Percentiles rank a stretch among this genome's conserved stretches.
Conservation (phyloP, 1,140 invertebrate genomes). For the Trissolcus basalis region DNA sequence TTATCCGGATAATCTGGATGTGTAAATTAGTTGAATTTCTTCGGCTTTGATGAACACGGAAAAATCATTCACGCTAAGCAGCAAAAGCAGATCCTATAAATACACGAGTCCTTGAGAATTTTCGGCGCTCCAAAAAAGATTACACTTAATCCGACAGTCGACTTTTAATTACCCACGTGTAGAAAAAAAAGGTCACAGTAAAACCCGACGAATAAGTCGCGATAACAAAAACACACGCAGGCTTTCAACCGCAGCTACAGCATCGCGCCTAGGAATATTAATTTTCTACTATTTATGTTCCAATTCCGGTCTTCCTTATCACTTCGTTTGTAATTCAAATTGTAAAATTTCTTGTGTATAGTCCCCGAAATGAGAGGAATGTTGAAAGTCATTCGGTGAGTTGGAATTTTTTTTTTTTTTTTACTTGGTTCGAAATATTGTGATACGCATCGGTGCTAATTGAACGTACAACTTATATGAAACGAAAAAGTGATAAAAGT, state of each 20-base stretch:
- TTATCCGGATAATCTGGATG: constrained; percentile 52
- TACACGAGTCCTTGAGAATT: constrained; percentile 39
- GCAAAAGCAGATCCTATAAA: constrained; percentile 31
- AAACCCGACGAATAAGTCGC: background rate
- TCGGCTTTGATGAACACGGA: constrained; percentile 43
- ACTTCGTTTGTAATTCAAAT: no score
- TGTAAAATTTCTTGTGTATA: no score
- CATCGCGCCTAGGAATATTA: no score
- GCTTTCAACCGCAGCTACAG: background rate
- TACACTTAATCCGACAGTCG: constrained; percentile 43
- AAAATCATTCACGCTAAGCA: constrained; percentile 43
- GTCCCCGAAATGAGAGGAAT: no score
- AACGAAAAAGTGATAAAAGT: background rate
- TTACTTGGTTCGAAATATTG: background rate
- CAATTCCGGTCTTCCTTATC: no score
- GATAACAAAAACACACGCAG: constrained; percentile 12
- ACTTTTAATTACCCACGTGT: constrained; percentile 28
- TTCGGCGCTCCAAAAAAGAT: constrained; percentile 35
- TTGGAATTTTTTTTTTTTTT: no score
- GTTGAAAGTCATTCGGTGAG: no score
- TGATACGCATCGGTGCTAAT: background rate
- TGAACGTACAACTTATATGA: background rate
- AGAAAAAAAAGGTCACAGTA: constrained; percentile 1
- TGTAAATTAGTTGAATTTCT: constrained; percentile 48
- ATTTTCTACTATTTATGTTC: no score